Evolutionary conservation across 2,888 invertebrate genomes (phyloP).

Genomic region (Criorhina ranunculi): DNA sequence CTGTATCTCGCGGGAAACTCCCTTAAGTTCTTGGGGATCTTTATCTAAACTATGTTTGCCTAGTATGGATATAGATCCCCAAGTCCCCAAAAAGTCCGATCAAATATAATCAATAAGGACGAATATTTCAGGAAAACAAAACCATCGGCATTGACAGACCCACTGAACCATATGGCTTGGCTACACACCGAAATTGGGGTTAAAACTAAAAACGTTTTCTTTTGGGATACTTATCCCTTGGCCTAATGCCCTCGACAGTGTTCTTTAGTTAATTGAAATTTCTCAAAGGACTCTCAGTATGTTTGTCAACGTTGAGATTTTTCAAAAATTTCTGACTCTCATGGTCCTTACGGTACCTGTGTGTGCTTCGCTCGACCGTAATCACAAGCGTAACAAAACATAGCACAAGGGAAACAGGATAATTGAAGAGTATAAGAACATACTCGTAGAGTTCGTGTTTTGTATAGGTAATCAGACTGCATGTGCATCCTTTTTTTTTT

Average conservation of each 20-base stretch:
- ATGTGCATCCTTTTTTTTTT: slow-evolving; percentile 25
- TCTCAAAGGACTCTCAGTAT: slow-evolving; percentile 18
- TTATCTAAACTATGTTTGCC: no score
- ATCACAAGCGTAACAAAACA: slow-evolving; percentile 56
- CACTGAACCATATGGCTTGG: slow-evolving; percentile 46
- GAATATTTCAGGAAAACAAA: slow-evolving; percentile 45
- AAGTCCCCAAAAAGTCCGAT: no score
- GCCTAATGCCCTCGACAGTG: slow-evolving; percentile 42
- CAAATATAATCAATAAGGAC: slow-evolving; percentile 60
- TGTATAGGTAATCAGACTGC: slow-evolving; percentile 68
- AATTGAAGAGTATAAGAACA: slow-evolving; percentile 72
- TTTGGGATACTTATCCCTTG: slow-evolving; percentile 48
- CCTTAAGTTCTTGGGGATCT: no score
- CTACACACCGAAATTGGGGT: slow-evolving; percentile 3
- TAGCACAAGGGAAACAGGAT: slow-evolving; percentile 54
- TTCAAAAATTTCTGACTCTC: slow-evolving; percentile 14
- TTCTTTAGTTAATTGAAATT: slow-evolving; percentile 57
- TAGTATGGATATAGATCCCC: no score
- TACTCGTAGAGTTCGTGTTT: slow-evolving; percentile 56
- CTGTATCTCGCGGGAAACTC: no score
- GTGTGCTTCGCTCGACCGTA: slow-evolving; percentile 39
- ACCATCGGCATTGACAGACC: slow-evolving; percentile 55
- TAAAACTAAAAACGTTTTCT: slow-evolving; percentile 19
- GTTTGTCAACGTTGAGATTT: slow-evolving; percentile 33
- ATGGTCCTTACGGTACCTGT: slow-evolving; percentile 13